Base-by-base conservation (phyloP, 2,797 vertebrate species). In the Loriculus beryllinus region DNA sequence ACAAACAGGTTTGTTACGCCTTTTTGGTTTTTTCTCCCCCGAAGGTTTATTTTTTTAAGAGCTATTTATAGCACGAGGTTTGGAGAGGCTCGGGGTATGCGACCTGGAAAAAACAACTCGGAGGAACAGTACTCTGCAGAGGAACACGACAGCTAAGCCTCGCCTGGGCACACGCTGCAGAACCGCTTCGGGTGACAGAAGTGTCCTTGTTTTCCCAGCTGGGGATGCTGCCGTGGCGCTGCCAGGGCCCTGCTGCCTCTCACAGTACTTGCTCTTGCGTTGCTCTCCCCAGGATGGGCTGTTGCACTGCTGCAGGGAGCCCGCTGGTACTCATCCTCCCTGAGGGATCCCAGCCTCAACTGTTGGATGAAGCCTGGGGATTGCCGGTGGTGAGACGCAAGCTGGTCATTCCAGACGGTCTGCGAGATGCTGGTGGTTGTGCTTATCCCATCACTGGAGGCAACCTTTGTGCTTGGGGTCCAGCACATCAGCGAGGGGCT, bases 51-150 rank as follows among this genome's bases (percentile, higher is more conserved):
- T 93, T 80, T 92, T 82, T 86, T 51, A 68, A 90, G 88, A 87
- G 78, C 94, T 97, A 96, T 97, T 97, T 97, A 92, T 95, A 97
- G 97, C 90, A 81, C 14, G 1, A 78, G 7, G 47, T 71, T 93
- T 90, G 43, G 82, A 89, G 95, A 90, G 51, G 82, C 96, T 95
- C 56, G 39, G 96, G 77, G 85, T 47, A 64, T 87, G 51, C 7
- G 31, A 93, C 74, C 90, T 95, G 87, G 87, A 76, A 82, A 92
- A 93, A 94, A 90, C 72, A 92, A 87, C 81, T 56, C 2, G 40
- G 90, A 87, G 93, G 93, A 96, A 89, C 91, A 93, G 83, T 79
- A 84, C 86, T 86, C 90, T 78, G 94, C 87, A 31, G 68, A 88
- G 92, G 87, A 92, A 92, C 75, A 62, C 82, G 92, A 92, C 88